These are phyloP conservation scores for Aphaenogaster ashmeadi DNA, from an alignment of 1,140 invertebrate species.

Conservation along the genomic window DNA sequence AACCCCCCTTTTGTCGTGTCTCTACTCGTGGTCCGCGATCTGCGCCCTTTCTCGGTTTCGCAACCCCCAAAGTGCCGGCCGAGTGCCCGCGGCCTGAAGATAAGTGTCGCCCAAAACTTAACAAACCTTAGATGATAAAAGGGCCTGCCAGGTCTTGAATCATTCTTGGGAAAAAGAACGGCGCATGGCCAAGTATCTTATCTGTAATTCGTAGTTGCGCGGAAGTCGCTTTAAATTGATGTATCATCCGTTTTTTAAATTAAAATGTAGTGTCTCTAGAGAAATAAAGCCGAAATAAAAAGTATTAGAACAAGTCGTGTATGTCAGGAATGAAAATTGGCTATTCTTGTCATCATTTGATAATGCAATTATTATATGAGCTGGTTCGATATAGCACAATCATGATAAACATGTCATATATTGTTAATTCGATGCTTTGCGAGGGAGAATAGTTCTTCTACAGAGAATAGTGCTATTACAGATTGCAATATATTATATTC, in stretches of 20 bases:
- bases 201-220: constrained; percentile 41
- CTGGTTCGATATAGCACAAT: background rate
- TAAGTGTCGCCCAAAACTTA: constrained; percentile 84
- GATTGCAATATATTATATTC: background rate
- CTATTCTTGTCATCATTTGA: constrained; percentile 12
- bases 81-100: constrained; percentile 80
- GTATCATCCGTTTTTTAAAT: background rate
- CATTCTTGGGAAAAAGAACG: constrained; percentile 42
- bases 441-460: background rate
- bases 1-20: constrained; percentile 47
- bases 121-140: constrained; percentile 83
- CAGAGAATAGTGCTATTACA: background rate
- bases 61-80: constrained; percentile 64
- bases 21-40: constrained; percentile 55
- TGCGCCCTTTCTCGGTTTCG: constrained; percentile 42
- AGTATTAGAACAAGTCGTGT: background rate
- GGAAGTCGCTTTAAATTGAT: background rate
- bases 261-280: background rate
- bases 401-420: background rate
- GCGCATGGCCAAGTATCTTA: constrained; percentile 49
- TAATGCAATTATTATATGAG: background rate
- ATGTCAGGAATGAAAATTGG: background rate
- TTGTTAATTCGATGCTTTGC: background rate
- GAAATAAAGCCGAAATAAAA: background rate
- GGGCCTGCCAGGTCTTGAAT: constrained; percentile 60